Conservation (phyloP, 2,888 invertebrate species). For the Andrena bucephala region DNA sequence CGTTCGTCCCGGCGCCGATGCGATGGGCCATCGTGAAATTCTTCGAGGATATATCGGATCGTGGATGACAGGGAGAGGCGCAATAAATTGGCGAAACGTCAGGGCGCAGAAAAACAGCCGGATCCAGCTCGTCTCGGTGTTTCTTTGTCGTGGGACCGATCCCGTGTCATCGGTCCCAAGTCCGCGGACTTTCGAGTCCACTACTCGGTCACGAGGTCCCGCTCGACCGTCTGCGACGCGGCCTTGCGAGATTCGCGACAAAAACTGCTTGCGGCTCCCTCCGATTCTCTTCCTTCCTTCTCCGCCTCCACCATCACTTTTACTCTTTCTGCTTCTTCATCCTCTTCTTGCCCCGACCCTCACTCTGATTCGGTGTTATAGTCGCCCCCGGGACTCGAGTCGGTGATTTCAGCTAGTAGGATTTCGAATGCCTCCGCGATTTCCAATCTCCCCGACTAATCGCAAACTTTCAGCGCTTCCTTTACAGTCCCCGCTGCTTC, state of each 20-base stretch:
- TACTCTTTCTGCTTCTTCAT: not conserved
- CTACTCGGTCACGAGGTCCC: slow-evolving; percentile 69
- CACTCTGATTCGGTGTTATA: not conserved
- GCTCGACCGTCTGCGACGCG: slow-evolving; percentile 71
- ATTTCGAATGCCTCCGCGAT: too few species aligned
- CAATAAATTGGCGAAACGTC: slow-evolving; percentile 73
- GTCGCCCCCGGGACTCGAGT: too few species aligned
- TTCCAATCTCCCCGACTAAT: too few species aligned
- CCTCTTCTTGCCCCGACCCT: not conserved
- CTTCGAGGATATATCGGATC: slow-evolving; percentile 60
- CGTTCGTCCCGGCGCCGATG: not conserved
- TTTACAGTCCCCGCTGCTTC: too few species aligned
- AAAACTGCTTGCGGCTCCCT: slow-evolving; percentile 70
- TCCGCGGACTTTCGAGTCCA: slow-evolving; percentile 53
- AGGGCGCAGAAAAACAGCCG: slow-evolving; percentile 67
- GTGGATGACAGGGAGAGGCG: slow-evolving; percentile 65
- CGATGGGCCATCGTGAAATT: slow-evolving; percentile 58
- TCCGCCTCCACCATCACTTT: slow-evolving; percentile 6
- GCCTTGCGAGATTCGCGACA: slow-evolving; percentile 73
- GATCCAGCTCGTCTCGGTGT: slow-evolving; percentile 58
- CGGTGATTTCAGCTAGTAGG: too few species aligned
- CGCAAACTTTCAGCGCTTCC: too few species aligned
- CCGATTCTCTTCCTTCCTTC: slow-evolving; percentile 31
- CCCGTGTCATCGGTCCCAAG: slow-evolving; percentile 68
- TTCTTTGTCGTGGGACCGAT: slow-evolving; percentile 71